These are phyloP conservation scores for Tachysurus vachellii DNA, from an alignment of 2,113 vertebrate species.

Conservation along the genomic window DNA sequence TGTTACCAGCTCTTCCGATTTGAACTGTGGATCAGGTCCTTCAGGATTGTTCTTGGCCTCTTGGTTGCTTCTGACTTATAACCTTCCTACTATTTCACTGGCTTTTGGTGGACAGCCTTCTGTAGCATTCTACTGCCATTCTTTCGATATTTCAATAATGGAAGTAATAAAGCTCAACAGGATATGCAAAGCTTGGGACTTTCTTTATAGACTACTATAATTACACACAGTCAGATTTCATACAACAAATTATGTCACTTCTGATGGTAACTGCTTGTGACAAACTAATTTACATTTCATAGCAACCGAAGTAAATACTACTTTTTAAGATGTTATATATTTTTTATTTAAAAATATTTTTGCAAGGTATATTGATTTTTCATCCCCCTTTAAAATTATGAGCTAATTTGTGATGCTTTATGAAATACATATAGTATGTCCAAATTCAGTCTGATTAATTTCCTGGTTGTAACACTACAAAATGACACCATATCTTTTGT, in stretches of 20 bases:
- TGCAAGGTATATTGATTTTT: neutral
- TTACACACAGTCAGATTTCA: neutral
- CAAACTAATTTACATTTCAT: neutral
- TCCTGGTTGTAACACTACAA: neutral
- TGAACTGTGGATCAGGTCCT: neutral
- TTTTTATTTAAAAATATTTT: neutral
- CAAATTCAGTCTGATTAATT: neutral
- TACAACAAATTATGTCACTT: neutral
- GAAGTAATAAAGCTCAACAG: neutral
- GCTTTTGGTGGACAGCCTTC: neutral
- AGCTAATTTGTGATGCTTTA: neutral
- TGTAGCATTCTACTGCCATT: neutral
- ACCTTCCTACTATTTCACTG: neutral
- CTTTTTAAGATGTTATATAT: neutral
- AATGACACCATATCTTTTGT: slow-evolving; percentile 23
- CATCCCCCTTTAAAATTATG: neutral
- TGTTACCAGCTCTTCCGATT: neutral
- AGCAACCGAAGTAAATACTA: neutral
- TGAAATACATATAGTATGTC: neutral
- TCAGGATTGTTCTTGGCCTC: neutral
- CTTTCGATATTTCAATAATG: neutral
- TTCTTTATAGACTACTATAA: neutral
- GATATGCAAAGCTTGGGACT: neutral
- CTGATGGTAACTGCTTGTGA: neutral
- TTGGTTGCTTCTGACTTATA: neutral